Conservation (phyloP, 2,888 invertebrate species). For the Horisme vitalbata region DNA sequence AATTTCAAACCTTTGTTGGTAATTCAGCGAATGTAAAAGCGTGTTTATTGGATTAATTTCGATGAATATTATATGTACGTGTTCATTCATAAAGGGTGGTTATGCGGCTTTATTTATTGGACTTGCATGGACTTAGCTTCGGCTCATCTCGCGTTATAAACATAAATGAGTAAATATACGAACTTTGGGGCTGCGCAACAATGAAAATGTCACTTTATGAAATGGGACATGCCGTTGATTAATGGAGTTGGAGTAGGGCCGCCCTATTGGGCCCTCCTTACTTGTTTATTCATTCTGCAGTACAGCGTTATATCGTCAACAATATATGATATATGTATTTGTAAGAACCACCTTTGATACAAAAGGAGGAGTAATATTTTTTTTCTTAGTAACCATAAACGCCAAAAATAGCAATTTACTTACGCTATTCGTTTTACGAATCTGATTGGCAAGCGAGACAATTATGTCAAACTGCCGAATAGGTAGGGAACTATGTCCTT, state of each 20-base stretch:
- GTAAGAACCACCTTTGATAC: too few species aligned
- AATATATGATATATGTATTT: constrained; percentile 6
- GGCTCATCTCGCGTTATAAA: constrained; percentile 54
- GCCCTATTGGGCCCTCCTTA: constrained; percentile 57
- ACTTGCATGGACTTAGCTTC: constrained; percentile 51
- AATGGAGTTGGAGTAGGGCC: constrained; percentile 64
- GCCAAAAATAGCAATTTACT: too few species aligned
- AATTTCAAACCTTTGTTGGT: constrained; percentile 17
- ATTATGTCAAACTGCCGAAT: too few species aligned
- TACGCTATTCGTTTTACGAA: too few species aligned
- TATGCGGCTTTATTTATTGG: constrained; percentile 54
- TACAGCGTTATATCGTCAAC: constrained; percentile 15
- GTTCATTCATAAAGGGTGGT: constrained; percentile 36
- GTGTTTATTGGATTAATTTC: constrained; percentile 27
- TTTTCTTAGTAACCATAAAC: too few species aligned
- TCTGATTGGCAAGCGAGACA: too few species aligned
- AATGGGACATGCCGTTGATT: constrained; percentile 70
- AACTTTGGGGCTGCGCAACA: constrained; percentile 70
- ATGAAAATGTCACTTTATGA: constrained; percentile 81
- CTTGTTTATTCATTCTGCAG: constrained; percentile 56
- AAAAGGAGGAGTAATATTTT: too few species aligned
- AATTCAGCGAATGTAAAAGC: constrained; percentile 13
- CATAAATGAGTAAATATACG: constrained; percentile 67
- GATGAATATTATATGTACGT: constrained; percentile 34
- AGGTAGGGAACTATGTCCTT: too few species aligned